phyloP scores from a whole-genome alignment of 2,888 invertebrate genomes.

The Chrysolina haemoptera region DNA sequence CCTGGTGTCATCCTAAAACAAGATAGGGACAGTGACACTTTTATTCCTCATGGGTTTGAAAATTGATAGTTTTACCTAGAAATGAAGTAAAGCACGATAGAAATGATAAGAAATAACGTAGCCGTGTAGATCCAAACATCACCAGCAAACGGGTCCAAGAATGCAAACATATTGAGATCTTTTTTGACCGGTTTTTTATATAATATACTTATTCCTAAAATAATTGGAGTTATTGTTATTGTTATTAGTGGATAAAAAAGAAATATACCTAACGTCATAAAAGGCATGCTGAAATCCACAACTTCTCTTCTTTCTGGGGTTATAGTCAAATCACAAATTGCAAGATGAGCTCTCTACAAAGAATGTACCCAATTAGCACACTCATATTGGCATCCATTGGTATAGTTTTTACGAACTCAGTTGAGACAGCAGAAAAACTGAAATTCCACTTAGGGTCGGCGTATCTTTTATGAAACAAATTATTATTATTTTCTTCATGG shows the following conservation, averaged over 20 bases:
- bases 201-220: conserved; percentile 84
- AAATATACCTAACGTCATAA: conserved; percentile 86
- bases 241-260: not conserved
- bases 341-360: conserved; percentile 91
- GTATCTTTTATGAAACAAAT: no score
- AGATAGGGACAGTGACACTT: not conserved
- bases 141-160: conserved; percentile 87
- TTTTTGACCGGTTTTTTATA: conserved; percentile 85
- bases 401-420: no score
- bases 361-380: no score
- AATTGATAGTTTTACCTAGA: conserved; percentile 69
- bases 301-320: conserved; percentile 89
- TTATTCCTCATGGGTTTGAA: no score
- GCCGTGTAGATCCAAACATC: conserved; percentile 93
- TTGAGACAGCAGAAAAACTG: no score
- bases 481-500: no score
- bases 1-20: conserved; percentile 83
- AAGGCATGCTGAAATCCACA: conserved; percentile 97
- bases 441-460: no score
- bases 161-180: conserved; percentile 89
- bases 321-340: conserved; percentile 96
- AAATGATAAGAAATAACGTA: conserved; percentile 86
- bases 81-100: conserved; percentile 85
- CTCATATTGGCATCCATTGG: no score
- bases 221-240: not conserved